Evolutionary conservation across 2,888 invertebrate species (phyloP).

Genomic region (Rotaria socialis): DNA sequence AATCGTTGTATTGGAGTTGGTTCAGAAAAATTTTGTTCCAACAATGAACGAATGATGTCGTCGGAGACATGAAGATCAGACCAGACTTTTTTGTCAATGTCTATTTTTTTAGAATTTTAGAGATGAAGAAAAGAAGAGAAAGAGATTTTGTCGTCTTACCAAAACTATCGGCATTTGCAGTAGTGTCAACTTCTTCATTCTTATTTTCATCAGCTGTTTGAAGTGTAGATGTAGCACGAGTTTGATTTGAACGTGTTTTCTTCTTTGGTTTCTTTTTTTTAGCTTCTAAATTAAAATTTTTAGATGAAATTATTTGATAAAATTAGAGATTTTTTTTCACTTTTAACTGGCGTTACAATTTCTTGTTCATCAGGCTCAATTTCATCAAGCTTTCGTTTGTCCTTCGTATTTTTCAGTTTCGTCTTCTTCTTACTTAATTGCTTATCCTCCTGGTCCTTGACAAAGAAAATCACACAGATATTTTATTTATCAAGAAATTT

Average conservation of each 20-base stretch:
- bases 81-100: not conserved
- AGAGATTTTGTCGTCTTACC: not conserved
- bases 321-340: not conserved
- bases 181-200: not conserved
- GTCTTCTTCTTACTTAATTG: not conserved
- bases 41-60: slow-evolving; percentile 60
- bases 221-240: slow-evolving; percentile 4
- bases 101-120: not conserved
- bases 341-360: not conserved
- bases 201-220: not conserved
- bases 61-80: not conserved
- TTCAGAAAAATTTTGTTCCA: slow-evolving; percentile 71
- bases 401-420: not conserved
- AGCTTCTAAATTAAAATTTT: not conserved
- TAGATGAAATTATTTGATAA: not conserved
- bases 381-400: not conserved
- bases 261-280: not conserved
- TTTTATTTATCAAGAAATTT: not conserved
- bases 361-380: not conserved
- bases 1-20: slow-evolving; percentile 81
- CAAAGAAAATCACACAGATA: not conserved
- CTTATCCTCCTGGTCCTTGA: not conserved
- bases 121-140: not conserved
- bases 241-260: slow-evolving; percentile 12
- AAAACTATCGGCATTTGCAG: not conserved